A percentile compares a stretch with the other conserved stretches of the same genome.
Conservation (phyloP, 2,888 invertebrate species). For the Ophion obscuratus region DNA sequence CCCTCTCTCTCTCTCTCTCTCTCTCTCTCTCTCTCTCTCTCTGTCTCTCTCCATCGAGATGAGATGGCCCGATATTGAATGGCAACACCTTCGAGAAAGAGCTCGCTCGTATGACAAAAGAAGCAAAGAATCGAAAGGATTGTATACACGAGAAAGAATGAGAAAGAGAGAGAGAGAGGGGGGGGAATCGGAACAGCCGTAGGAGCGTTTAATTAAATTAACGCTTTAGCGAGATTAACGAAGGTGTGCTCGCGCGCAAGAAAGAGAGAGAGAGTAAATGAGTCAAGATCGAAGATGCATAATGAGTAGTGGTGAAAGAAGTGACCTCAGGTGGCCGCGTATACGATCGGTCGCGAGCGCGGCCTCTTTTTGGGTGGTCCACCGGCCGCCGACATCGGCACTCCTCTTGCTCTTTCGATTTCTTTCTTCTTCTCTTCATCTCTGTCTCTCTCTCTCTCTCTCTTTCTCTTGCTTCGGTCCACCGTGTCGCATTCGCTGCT, state of each 20-base stretch:
- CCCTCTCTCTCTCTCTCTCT: background rate
- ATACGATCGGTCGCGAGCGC: conserved; percentile 66
- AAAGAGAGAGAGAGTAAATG: conserved; percentile 46
- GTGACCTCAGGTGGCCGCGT: conserved; percentile 63
- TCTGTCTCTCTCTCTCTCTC: too few relatives aligned
- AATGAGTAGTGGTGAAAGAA: conserved; percentile 79
- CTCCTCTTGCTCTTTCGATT: conserved; percentile 37
- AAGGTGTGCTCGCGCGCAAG: conserved; percentile 78
- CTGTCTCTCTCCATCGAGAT: conserved; percentile 59
- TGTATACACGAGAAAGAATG: conserved; percentile 26
- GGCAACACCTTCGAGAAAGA: conserved; percentile 71
- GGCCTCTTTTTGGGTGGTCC: conserved; percentile 83
- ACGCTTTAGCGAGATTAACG: conserved; percentile 83
- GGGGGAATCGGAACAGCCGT: conserved; percentile 61
- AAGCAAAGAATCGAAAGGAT: conserved; percentile 31
- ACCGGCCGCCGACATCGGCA: conserved; percentile 67
- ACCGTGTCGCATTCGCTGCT: conserved; percentile 59
- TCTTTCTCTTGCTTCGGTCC: background rate
- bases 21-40: background rate
- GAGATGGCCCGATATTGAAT: conserved; percentile 69
- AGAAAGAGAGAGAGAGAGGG: conserved; percentile 68
- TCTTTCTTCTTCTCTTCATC: conserved; percentile 15
- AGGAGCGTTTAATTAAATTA: conserved; percentile 83
- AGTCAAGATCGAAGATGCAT: conserved; percentile 82
- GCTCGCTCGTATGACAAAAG: conserved; percentile 58